Conservation (phyloP, 37 sponge, comb jelly and placozoan species). For the Beroe forskalii region DNA sequence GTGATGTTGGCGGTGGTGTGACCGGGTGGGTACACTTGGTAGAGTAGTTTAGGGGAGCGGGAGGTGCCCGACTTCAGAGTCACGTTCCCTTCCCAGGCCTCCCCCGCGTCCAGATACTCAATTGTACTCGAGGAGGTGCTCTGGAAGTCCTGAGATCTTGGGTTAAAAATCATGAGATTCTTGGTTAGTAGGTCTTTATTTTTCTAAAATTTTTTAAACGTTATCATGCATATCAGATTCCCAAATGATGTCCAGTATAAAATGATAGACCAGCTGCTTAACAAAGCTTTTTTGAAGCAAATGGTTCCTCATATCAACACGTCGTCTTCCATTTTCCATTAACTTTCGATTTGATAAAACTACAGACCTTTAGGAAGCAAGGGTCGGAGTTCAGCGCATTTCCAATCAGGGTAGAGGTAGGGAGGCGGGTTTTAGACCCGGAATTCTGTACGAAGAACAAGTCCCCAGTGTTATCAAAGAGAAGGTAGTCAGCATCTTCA, state of each 20-base stretch:
- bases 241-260: too few species aligned
- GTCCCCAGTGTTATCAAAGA: background rate
- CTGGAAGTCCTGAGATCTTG: slow-evolving; percentile 5
- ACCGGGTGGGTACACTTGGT: slow-evolving; percentile 21
- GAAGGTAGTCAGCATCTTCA: background rate
- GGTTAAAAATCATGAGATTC: too few species aligned
- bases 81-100: background rate
- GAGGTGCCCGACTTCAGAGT: background rate
- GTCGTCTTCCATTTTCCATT: too few species aligned
- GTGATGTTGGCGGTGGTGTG: background rate
- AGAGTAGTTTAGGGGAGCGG: background rate
- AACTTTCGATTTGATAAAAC: too few species aligned
- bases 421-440: background rate
- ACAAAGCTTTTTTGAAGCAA: too few species aligned
- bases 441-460: background rate
- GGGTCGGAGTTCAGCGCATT: background rate
- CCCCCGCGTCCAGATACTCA: background rate
- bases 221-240: too few species aligned
- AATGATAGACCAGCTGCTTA: too few species aligned
- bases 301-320: too few species aligned
- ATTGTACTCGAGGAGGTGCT: background rate
- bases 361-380: slow-evolving; percentile 31
- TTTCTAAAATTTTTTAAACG: too few species aligned
- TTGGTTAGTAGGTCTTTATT: too few species aligned
- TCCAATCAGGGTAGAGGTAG: background rate